A percentile compares a stretch with the other conserved stretches of the same genome.
phyloP scores from a whole-genome alignment of 2,888 invertebrate genomes.

The Scaeva pyrastri region DNA sequence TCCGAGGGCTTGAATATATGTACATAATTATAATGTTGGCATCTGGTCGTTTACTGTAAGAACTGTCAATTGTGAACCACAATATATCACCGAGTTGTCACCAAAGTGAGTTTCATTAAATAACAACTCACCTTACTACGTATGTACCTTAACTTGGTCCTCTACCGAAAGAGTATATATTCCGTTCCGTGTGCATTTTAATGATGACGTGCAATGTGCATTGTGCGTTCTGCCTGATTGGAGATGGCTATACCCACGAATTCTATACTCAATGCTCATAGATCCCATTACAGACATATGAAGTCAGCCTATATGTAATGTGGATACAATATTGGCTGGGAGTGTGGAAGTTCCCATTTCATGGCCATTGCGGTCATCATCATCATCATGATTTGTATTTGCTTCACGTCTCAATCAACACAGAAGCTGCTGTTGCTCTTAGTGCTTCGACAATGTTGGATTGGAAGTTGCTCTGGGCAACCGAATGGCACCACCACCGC shows the following conservation, averaged over 20 bases:
- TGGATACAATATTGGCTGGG: neutral
- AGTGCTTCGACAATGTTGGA: neutral
- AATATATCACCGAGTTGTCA: conserved; percentile 49
- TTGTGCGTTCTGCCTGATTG: conserved; percentile 23
- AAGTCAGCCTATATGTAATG: neutral
- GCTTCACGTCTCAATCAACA: conserved; percentile 62
- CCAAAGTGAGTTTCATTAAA: conserved; percentile 43
- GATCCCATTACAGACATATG: neutral
- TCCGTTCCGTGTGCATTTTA: conserved; percentile 10
- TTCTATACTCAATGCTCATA: neutral
- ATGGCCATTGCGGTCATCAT: conserved; percentile 51
- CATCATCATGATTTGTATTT: conserved; percentile 44
- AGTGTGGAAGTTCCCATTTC: conserved; percentile 38
- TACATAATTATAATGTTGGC: neutral
- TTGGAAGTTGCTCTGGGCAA: neutral
- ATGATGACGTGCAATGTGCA: conserved; percentile 22
- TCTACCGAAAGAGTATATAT: neutral
- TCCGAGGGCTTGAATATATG: neutral
- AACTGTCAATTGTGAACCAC: conserved; percentile 29
- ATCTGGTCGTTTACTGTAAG: neutral
- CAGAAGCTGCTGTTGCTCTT: conserved; percentile 6
- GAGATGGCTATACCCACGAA: neutral
- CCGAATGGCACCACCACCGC: neutral
- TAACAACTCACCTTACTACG: neutral
- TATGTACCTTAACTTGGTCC: too few relatives aligned